Percentiles rank a stretch among this genome's conserved stretches.
These are phyloP conservation scores for Ophioninae sp. DNA, from an alignment of 2,888 invertebrate species.

Conservation along the genomic window DNA sequence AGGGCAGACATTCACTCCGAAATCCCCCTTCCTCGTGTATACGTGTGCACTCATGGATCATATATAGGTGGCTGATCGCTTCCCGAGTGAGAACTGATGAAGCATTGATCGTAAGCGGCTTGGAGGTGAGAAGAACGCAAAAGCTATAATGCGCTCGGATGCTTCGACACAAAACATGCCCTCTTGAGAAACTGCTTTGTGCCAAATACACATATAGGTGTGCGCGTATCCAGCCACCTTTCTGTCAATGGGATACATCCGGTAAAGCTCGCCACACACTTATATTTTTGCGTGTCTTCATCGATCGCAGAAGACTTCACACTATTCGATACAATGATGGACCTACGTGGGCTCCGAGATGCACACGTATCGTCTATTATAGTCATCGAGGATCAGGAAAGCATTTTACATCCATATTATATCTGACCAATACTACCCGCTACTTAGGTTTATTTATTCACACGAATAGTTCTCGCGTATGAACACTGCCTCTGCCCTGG, in stretches of 20 bases:
- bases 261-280: conserved; percentile 6
- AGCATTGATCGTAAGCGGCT: conserved; percentile 78
- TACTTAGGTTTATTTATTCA: neutral
- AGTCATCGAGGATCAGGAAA: neutral
- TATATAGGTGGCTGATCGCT: conserved; percentile 30
- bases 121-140: conserved; percentile 63
- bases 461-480: neutral
- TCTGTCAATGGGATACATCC: conserved; percentile 36
- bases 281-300: conserved; percentile 27
- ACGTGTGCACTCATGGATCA: conserved; percentile 1
- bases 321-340: conserved; percentile 26
- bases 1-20: neutral
- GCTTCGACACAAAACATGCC: conserved; percentile 52
- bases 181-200: conserved; percentile 57
- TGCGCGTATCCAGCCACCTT: conserved; percentile 11
- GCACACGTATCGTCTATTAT: conserved; percentile 5
- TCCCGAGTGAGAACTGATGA: conserved; percentile 45
- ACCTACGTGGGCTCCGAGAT: neutral
- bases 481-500: neutral
- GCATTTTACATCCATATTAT: conserved; percentile 18
- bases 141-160: conserved; percentile 58
- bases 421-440: conserved; percentile 20
- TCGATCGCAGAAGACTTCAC: conserved; percentile 5
- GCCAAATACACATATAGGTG: conserved; percentile 33
- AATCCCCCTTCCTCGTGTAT: neutral